Evolutionary conservation across 2,888 invertebrate genomes (phyloP).

Genomic region (Mantis religiosa): DNA sequence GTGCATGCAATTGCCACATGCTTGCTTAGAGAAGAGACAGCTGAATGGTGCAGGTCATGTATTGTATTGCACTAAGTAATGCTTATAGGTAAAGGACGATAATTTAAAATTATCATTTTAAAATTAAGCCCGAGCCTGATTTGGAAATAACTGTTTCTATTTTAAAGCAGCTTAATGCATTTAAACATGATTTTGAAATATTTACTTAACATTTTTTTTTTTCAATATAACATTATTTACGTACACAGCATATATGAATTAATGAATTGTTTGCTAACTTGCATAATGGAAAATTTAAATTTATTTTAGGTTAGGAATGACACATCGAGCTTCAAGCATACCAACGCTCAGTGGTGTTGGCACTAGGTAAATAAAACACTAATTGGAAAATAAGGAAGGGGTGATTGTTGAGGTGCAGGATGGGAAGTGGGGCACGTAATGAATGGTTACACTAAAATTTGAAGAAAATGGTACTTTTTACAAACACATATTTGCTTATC

Average conservation of each 20-base stretch:
- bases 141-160: neutral
- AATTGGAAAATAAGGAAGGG: neutral
- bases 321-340: slow-evolving; percentile 87
- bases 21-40: neutral
- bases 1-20: neutral
- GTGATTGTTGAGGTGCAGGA: neutral
- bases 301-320: slow-evolving; percentile 59
- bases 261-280: neutral
- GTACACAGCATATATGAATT: neutral
- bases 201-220: neutral
- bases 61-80: neutral
- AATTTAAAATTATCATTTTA: neutral
- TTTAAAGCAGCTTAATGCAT: neutral
- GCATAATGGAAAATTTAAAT: slow-evolving; percentile 8
- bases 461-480: neutral
- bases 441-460: neutral
- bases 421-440: neutral
- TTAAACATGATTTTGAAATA: neutral
- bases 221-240: neutral
- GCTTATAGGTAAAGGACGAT: neutral
- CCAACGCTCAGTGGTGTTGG: slow-evolving; percentile 75
- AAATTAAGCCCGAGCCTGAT: neutral
- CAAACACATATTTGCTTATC: neutral
- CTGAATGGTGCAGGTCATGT: slow-evolving; percentile 12
- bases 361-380: slow-evolving; percentile 60